These are phyloP conservation scores for Bembecia ichneumoniformis DNA, from an alignment of 2,888 invertebrate genomes.

Conservation along the genomic window DNA sequence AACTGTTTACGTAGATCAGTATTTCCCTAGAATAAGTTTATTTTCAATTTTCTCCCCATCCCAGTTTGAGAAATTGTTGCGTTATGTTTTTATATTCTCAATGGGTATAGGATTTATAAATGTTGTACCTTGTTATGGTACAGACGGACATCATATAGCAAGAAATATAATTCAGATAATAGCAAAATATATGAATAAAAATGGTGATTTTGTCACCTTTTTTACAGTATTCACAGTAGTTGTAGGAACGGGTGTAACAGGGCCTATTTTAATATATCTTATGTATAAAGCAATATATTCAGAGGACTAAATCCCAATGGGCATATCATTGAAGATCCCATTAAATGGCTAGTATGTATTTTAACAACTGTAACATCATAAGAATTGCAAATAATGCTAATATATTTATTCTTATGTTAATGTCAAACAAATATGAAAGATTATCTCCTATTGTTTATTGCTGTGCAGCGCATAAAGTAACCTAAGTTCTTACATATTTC, in stretches of 20 bases:
- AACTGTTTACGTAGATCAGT: conserved; percentile 82
- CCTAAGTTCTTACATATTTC: no score
- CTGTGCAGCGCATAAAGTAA: no score
- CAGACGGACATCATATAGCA: conserved; percentile 94
- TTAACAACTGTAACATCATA: no score
- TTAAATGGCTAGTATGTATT: no score
- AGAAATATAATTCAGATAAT: conserved; percentile 77
- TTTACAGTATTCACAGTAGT: conserved; percentile 77
- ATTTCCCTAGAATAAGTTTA: conserved; percentile 77
- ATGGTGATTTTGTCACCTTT: conserved; percentile 68
- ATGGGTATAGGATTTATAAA: conserved; percentile 92
- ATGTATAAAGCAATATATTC: conserved; percentile 50
- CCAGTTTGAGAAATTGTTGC: conserved; percentile 79
- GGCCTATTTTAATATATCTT: conserved; percentile 72
- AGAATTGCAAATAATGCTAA: no score
- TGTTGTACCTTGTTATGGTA: conserved; percentile 91
- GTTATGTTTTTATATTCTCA: conserved; percentile 89
- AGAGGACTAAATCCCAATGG: neutral
- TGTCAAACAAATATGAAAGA: no score
- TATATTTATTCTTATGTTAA: no score
- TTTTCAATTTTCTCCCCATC: conserved; percentile 77
- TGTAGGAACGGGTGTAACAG: conserved; percentile 81
- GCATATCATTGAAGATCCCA: no score
- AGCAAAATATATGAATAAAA: conserved; percentile 72
- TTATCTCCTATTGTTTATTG: no score